These are phyloP conservation scores for Brachionus angularis DNA, from an alignment of 1,140 invertebrate species.

Conservation along the genomic window DNA sequence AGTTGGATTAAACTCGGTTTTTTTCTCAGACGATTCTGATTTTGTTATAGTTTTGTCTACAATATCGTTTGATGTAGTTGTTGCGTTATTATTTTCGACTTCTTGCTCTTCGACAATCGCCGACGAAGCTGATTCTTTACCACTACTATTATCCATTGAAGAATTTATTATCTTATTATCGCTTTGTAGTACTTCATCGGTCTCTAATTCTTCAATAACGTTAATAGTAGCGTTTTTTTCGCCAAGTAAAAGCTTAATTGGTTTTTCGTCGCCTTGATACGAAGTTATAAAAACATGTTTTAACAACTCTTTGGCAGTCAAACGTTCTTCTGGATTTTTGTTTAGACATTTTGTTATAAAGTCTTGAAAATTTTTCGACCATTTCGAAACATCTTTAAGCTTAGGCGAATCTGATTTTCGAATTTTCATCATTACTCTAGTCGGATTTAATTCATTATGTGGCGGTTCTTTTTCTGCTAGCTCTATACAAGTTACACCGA, in stretches of 20 bases:
- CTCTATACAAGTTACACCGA: constrained; percentile 97
- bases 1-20: neutral
- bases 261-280: constrained; percentile 12
- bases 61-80: neutral
- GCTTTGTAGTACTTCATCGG: constrained; percentile 32
- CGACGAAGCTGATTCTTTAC: neutral
- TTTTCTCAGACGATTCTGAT: neutral
- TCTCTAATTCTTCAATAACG: constrained; percentile 23
- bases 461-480: constrained; percentile 92
- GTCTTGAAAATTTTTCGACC: constrained; percentile 83
- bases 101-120: neutral
- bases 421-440: constrained; percentile 9
- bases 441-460: constrained; percentile 60
- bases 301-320: constrained; percentile 87
- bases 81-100: neutral
- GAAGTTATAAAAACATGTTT: constrained; percentile 54
- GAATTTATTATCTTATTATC: constrained; percentile 21
- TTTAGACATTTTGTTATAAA: constrained; percentile 56
- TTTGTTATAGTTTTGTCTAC: constrained; percentile 2
- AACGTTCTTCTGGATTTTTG: constrained; percentile 67
- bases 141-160: constrained; percentile 9
- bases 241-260: constrained; percentile 22
- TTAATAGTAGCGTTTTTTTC: constrained; percentile 37
- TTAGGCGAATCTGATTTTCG: constrained; percentile 90
- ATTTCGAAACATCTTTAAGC: constrained; percentile 94